Evolutionary conservation across 2,113 vertebrate genomes (phyloP).

Genomic region (Takifugu bimaculatus): DNA sequence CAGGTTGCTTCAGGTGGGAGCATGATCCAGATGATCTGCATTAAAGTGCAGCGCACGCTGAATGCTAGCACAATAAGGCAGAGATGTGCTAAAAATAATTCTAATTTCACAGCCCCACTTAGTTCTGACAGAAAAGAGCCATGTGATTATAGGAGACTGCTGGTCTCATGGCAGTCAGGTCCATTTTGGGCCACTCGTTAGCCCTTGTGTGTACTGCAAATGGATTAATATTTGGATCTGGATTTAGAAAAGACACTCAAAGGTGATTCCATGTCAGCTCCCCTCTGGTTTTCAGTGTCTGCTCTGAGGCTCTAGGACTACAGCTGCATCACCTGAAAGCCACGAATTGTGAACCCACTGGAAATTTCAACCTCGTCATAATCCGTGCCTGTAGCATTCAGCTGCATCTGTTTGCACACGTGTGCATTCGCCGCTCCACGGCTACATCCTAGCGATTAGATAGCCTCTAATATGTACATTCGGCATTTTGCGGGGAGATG

Average conservation of each 20-base stretch:
- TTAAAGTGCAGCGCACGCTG: not conserved
- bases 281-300: slow-evolving; percentile 4
- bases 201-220: slow-evolving; percentile 27
- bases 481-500: not conserved
- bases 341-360: not conserved
- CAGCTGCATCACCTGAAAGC: not conserved
- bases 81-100: slow-evolving; percentile 29
- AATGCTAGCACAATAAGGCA: not conserved
- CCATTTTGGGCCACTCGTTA: slow-evolving; percentile 33
- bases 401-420: slow-evolving; percentile 45
- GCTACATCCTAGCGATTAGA: slow-evolving; percentile 56
- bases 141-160: slow-evolving; percentile 48
- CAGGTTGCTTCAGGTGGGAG: too few species aligned
- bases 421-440: slow-evolving; percentile 52
- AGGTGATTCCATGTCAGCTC: not conserved
- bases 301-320: not conserved
- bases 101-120: slow-evolving; percentile 31
- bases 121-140: slow-evolving; percentile 21
- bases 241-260: slow-evolving; percentile 1
- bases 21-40: too few species aligned
- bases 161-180: slow-evolving; percentile 49
- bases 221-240: slow-evolving; percentile 35
- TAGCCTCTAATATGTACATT: not conserved
- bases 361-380: slow-evolving; percentile 18
- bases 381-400: slow-evolving; percentile 30